Percentiles rank a stretch among this genome's conserved stretches.
These are phyloP conservation scores for Microcebus ravelobensis DNA, from an alignment of 2,113 vertebrate genomes.

Conservation along the genomic window DNA sequence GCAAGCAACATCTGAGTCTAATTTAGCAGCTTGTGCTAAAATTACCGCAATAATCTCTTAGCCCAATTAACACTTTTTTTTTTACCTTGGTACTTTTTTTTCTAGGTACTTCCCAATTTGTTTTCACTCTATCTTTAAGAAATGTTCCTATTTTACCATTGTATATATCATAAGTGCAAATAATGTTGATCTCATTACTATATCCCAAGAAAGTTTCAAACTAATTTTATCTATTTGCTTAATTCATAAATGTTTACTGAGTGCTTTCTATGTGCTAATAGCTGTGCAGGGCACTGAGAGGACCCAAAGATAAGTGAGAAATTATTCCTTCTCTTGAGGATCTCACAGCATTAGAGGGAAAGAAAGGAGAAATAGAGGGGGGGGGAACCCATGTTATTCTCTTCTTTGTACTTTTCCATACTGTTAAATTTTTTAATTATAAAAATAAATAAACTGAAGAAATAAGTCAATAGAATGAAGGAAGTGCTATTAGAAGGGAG, in stretches of 20 bases:
- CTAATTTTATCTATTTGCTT: neutral
- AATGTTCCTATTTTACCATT: neutral
- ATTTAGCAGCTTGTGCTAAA: neutral
- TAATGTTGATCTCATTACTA: neutral
- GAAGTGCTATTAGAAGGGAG: neutral
- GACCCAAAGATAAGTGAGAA: neutral
- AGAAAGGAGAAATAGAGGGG: fast-evolving
- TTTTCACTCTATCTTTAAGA: neutral
- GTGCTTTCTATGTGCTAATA: neutral
- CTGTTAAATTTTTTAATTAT: neutral
- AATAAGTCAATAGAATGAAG: neutral
- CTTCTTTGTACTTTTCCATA: neutral
- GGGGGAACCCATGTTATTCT: neutral
- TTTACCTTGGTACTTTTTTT: neutral
- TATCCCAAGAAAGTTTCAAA: neutral
- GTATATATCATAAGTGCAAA: neutral
- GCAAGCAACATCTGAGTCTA: neutral
- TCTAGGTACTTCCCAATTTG: neutral
- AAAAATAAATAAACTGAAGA: neutral
- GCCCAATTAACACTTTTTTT: neutral
- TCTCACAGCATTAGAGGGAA: too few species aligned
- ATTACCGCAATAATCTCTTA: neutral
- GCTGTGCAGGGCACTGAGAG: neutral
- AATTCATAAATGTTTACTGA: neutral
- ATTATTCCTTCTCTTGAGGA: neutral